Evolutionary conservation across 2,888 invertebrate genomes (phyloP).

Genomic region (Kuschelorhynchus macadamiae): DNA sequence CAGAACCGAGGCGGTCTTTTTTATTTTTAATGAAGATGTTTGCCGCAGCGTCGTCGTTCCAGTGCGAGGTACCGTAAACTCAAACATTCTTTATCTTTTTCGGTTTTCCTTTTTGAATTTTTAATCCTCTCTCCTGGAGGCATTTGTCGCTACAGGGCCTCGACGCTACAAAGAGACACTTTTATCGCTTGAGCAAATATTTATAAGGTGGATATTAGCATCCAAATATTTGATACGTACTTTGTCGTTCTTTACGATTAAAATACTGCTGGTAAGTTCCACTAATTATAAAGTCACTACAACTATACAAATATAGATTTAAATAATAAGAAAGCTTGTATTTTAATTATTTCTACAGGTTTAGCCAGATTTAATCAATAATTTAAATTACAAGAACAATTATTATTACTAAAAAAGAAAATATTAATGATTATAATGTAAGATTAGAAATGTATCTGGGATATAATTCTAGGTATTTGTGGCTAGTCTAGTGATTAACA

Average conservation of each 20-base stretch:
- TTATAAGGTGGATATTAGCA: constrained; percentile 25
- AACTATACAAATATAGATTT: not conserved
- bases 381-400: too few relatives aligned
- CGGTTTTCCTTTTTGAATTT: constrained; percentile 35
- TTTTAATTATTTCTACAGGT: too few relatives aligned
- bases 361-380: too few relatives aligned
- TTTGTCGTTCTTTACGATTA: not conserved
- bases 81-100: constrained; percentile 40
- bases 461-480: too few relatives aligned
- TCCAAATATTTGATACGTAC: constrained; percentile 32
- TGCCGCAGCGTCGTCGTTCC: constrained; percentile 23
- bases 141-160: constrained; percentile 29
- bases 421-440: too few relatives aligned
- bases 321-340: too few relatives aligned
- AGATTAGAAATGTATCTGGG: too few relatives aligned
- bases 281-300: not conserved
- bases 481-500: too few relatives aligned
- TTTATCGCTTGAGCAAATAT: constrained; percentile 36
- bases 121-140: constrained; percentile 26
- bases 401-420: too few relatives aligned
- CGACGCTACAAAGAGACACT: constrained; percentile 28
- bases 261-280: too few relatives aligned
- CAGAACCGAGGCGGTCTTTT: constrained; percentile 29
- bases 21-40: constrained; percentile 44
- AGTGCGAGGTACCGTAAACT: constrained; percentile 37